phyloP scores from a whole-genome alignment of 1,140 invertebrate genomes.

The Penaeus japonicus region DNA sequence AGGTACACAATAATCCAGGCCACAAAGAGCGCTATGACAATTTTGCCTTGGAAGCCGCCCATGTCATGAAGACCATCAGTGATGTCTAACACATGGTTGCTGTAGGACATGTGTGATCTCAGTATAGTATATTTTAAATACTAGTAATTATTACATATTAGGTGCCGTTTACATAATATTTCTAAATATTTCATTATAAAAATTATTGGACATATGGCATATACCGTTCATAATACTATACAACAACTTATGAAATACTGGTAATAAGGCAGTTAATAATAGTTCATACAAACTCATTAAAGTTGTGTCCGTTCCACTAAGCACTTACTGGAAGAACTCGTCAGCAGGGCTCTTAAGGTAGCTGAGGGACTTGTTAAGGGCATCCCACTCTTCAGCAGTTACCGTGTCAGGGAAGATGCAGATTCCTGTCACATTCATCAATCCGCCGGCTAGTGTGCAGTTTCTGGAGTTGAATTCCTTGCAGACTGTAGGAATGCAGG shows the following conservation, averaged over 20 bases:
- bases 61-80: slow-evolving; percentile 85
- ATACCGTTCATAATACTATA: not conserved
- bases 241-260: not conserved
- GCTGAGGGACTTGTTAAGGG: slow-evolving; percentile 68
- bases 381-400: slow-evolving; percentile 34
- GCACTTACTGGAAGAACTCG: slow-evolving; percentile 59
- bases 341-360: slow-evolving; percentile 56
- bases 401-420: slow-evolving; percentile 62
- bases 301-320: not conserved
- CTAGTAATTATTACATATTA: no score
- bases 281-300: not conserved
- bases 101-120: slow-evolving; percentile 63
- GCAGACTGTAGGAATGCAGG: slow-evolving; percentile 60
- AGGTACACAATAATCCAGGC: slow-evolving; percentile 96
- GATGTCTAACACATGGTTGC: slow-evolving; percentile 91
- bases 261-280: not conserved
- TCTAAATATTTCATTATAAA: no score
- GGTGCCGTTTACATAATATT: no score
- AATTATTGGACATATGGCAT: no score
- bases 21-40: slow-evolving; percentile 84
- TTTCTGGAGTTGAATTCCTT: slow-evolving; percentile 62
- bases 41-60: slow-evolving; percentile 87
- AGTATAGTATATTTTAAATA: not conserved
- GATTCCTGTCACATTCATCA: slow-evolving; percentile 61
- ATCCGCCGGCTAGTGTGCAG: slow-evolving; percentile 63